Conservation (phyloP, 2,797 vertebrate species). For the Coregonus ussuriensis region DNA sequence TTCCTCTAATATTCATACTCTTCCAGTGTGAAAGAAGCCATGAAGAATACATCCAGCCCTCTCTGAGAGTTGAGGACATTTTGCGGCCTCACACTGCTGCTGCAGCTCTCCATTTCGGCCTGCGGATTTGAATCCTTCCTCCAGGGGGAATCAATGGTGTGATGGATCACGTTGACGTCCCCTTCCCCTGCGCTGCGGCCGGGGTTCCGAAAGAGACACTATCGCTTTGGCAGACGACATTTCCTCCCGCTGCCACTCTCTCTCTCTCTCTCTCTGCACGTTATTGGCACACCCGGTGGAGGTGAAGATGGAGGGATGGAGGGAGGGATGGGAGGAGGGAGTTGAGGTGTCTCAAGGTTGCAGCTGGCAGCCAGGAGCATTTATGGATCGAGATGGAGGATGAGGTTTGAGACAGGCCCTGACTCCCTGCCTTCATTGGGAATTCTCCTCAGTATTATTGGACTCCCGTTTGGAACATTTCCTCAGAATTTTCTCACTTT, state of each 20-base stretch:
- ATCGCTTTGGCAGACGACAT: conserved; percentile 73
- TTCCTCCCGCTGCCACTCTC: conserved; percentile 72
- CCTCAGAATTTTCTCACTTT: conserved; percentile 14
- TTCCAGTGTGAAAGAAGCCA: too few relatives aligned
- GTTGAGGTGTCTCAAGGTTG: conserved; percentile 74
- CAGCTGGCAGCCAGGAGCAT: conserved; percentile 65
- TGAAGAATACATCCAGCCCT: neutral
- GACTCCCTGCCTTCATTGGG: conserved; percentile 46
- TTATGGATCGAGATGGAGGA: conserved; percentile 65
- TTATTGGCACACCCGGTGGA: conserved; percentile 71
- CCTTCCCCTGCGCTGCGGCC: conserved; percentile 67
- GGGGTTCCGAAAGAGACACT: conserved; percentile 74
- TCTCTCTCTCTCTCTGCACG: conserved; percentile 52
- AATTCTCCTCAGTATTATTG: conserved; percentile 52
- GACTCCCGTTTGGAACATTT: conserved; percentile 40
- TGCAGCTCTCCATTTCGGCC: conserved; percentile 42
- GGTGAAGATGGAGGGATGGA: conserved; percentile 18
- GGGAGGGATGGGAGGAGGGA: conserved; percentile 29
- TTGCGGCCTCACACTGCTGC: conserved; percentile 6
- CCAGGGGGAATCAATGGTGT: conserved; percentile 72
- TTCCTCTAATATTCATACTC: neutral
- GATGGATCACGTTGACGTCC: conserved; percentile 78
- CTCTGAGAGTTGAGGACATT: neutral
- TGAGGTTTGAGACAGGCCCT: conserved; percentile 44
- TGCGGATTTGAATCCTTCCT: conserved; percentile 55